Conservation (phyloP, 2,113 vertebrate species). For the Garra rufa region DNA sequence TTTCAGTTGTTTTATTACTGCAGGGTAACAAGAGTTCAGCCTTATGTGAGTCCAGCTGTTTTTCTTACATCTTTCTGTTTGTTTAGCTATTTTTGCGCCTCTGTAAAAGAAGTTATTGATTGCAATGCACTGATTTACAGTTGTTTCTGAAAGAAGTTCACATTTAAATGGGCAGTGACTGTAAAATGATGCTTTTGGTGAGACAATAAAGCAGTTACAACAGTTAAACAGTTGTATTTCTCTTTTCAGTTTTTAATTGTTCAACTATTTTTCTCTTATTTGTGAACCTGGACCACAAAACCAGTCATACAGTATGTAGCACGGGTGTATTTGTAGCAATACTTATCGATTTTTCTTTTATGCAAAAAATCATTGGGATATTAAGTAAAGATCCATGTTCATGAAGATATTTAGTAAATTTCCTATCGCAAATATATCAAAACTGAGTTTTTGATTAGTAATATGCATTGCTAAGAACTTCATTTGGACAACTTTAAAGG, state of each 20-base stretch:
- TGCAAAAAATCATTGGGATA: too few relatives aligned
- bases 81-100: neutral
- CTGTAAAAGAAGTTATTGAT: neutral
- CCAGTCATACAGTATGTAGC: too few relatives aligned
- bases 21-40: neutral
- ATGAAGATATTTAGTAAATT: too few relatives aligned
- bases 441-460: too few relatives aligned
- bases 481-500: too few relatives aligned
- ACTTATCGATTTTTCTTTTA: too few relatives aligned
- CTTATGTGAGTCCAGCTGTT: neutral
- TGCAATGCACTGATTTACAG: constrained; percentile 33
- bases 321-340: too few relatives aligned
- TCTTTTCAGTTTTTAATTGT: neutral
- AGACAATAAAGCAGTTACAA: constrained; percentile 50
- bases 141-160: constrained; percentile 13
- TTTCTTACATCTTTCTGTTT: neutral
- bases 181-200: constrained; percentile 16
- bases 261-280: neutral
- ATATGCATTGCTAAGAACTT: too few relatives aligned
- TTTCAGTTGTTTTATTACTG: neutral
- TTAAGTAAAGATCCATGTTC: too few relatives aligned
- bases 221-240: neutral
- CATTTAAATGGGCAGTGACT: constrained; percentile 12
- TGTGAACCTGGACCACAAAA: too few relatives aligned
- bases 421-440: too few relatives aligned